Evolutionary conservation across 2,888 invertebrate species (phyloP).

Genomic region (Callyntrura sp.): DNA sequence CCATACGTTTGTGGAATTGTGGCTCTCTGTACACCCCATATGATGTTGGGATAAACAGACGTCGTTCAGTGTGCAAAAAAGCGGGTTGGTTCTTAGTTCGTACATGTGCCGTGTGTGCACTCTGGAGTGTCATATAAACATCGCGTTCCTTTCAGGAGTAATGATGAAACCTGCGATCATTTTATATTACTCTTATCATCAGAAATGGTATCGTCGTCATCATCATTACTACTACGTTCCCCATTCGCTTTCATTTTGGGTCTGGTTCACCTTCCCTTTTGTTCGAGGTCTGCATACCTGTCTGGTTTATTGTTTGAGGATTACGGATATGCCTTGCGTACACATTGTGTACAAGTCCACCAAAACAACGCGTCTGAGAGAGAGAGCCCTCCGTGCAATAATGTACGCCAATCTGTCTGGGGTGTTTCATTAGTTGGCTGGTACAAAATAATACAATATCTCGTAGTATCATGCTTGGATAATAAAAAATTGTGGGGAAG

Average conservation of each 20-base stretch:
- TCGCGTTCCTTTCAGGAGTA: background rate
- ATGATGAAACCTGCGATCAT: background rate
- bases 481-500: background rate
- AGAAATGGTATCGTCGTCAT: conserved; percentile 25
- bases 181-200: too few relatives aligned
- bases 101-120: conserved; percentile 48
- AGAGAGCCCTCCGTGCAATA: background rate
- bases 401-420: too few relatives aligned
- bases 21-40: background rate
- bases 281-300: background rate
- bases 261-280: background rate
- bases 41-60: conserved; percentile 12
- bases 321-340: too few relatives aligned
- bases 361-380: background rate
- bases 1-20: too few relatives aligned
- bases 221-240: background rate
- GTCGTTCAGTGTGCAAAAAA: conserved; percentile 34
- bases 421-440: too few relatives aligned
- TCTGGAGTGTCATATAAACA: conserved; percentile 42
- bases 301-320: background rate
- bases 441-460: too few relatives aligned
- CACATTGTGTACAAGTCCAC: too few relatives aligned
- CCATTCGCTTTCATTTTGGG: background rate
- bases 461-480: too few relatives aligned
- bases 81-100: background rate